A percentile compares a stretch with the other conserved stretches of the same genome.
Evolutionary conservation across 2,888 invertebrate species (phyloP).

Genomic region (Hydrotaea diabolus): DNA sequence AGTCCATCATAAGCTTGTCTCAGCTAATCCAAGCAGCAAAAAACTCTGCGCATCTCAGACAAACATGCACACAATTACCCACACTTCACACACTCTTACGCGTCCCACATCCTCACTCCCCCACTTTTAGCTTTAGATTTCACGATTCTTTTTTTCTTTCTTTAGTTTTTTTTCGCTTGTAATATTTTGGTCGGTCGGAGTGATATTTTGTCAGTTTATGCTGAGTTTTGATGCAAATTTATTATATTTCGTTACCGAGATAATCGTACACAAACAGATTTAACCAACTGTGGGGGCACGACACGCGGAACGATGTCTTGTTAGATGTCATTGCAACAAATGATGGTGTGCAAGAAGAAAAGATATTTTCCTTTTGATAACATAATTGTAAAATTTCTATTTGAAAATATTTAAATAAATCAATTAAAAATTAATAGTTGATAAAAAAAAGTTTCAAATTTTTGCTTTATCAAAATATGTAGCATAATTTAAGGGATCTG

Average conservation of each 20-base stretch:
- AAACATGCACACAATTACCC: conserved; percentile 20
- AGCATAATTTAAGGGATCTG: too few relatives aligned
- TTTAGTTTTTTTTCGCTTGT: too few relatives aligned
- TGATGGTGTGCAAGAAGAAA: too few relatives aligned
- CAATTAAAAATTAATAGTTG: too few relatives aligned
- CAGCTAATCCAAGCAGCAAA: conserved; percentile 31
- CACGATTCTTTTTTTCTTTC: neutral
- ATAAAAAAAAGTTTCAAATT: too few relatives aligned
- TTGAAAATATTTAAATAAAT: too few relatives aligned
- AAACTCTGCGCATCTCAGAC: conserved; percentile 2
- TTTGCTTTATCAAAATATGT: too few relatives aligned
- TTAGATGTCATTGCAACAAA: too few relatives aligned
- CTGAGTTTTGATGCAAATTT: conserved; percentile 60
- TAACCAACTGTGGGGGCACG: neutral
- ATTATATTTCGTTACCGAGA: conserved; percentile 25
- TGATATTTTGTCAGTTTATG: conserved; percentile 60
- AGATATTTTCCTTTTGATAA: too few relatives aligned
- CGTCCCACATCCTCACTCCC: neutral
- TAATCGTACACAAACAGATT: neutral
- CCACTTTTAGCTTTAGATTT: neutral
- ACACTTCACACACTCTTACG: neutral
- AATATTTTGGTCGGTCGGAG: too few relatives aligned
- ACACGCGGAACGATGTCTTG: too few relatives aligned
- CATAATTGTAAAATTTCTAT: too few relatives aligned
- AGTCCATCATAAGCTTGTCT: conserved; percentile 29